These are phyloP conservation scores for Eupsilia transversa DNA, from an alignment of 2,888 invertebrate genomes.

Conservation along the genomic window DNA sequence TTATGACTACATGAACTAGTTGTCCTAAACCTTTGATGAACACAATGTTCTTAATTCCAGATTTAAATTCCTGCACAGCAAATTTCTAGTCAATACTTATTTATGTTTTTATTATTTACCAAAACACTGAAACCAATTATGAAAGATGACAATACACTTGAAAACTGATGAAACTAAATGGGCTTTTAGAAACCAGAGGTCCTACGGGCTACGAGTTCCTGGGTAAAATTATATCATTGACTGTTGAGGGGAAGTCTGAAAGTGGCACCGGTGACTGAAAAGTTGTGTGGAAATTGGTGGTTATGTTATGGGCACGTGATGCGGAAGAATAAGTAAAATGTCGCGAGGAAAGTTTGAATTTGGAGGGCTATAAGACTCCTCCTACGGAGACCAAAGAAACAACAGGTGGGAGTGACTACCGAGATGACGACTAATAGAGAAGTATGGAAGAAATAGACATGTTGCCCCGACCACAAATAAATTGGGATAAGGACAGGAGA, in stretches of 20 bases:
- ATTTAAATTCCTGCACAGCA: not conserved
- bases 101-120: not conserved
- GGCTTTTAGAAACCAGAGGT: not conserved
- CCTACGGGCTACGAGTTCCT: not conserved
- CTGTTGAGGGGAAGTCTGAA: slow-evolving; percentile 25
- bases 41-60: not conserved
- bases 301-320: not conserved
- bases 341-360: not conserved
- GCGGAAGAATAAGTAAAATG: not conserved
- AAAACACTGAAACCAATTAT: not conserved
- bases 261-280: not conserved
- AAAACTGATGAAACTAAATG: not conserved
- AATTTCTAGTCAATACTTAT: not conserved
- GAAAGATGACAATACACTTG: not conserved
- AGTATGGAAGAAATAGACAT: not conserved
- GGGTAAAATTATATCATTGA: not conserved
- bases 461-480: not conserved
- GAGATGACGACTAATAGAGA: not conserved
- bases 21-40: not conserved
- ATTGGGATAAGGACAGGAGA: not conserved
- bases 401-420: not conserved
- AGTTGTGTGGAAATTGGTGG: not conserved
- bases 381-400: not conserved
- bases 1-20: not conserved
- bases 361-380: not conserved